phyloP scores from a whole-genome alignment of 2,888 invertebrate species.

The Pedicia rivosa region DNA sequence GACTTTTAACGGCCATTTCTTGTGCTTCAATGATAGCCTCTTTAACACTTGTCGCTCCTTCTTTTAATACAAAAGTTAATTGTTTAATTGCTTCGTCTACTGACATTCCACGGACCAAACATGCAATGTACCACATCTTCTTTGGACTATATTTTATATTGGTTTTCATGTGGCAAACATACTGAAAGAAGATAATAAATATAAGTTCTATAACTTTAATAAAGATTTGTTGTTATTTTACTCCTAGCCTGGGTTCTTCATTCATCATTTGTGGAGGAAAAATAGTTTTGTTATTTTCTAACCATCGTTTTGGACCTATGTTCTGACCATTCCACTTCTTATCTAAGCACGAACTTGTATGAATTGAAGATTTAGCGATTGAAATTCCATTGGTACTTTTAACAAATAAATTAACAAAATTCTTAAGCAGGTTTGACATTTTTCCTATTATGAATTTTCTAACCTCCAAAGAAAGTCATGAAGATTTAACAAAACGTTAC shows the following conservation, averaged over 20 bases:
- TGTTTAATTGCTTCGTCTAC: slow-evolving; percentile 92
- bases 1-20: slow-evolving; percentile 65
- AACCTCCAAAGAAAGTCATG: no score
- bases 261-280: slow-evolving; percentile 61
- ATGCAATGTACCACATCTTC: slow-evolving; percentile 87
- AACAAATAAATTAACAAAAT: no score
- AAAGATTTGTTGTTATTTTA: slow-evolving; percentile 39
- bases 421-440: no score
- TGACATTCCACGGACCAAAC: slow-evolving; percentile 75
- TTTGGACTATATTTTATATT: slow-evolving; percentile 82
- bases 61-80: slow-evolving; percentile 62
- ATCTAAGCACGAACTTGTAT: slow-evolving; percentile 18
- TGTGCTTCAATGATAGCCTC: slow-evolving; percentile 81
- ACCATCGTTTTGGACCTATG: slow-evolving; percentile 38
- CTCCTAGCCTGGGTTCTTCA: slow-evolving; percentile 69
- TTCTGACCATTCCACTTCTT: slow-evolving; percentile 22
- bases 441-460: no score
- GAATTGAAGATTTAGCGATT: slow-evolving; percentile 15
- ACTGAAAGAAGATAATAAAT: slow-evolving; percentile 40
- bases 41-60: slow-evolving; percentile 56
- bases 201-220: background rate
- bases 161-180: slow-evolving; percentile 66
- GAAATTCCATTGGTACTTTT: no score
- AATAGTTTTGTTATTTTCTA: slow-evolving; percentile 52
- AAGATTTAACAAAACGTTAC: no score